Evolutionary conservation across 92 coral and sea anemone genomes (phyloP), one percentile per base, ranked within the genome.

Genomic region (Isaurus tuberculatus): DNA sequence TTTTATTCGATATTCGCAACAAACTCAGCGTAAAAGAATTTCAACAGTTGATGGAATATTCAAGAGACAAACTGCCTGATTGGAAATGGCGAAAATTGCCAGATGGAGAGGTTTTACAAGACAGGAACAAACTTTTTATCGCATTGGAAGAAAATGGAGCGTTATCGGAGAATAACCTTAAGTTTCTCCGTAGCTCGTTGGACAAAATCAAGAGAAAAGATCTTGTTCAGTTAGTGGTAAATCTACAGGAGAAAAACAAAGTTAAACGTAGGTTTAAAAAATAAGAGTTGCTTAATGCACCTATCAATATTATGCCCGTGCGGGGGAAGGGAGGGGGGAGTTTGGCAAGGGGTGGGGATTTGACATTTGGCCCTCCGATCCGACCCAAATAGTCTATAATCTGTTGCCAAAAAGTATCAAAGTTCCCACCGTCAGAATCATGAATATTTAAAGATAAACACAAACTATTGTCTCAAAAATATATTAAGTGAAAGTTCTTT

Each of bases 91-190:
- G 2, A 34, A 60, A 40, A 31, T 77, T 77, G 53, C 82, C 82
- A 22, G 25, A 36, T 51, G 70, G 58, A 40, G 65, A 36, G 33
- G 58, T 14, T 65, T 13, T 32, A 58, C 69, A 43, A 77, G 33
- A 77, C 82, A 77, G 82, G 36, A 77, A 77, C 70, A 32, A 32
- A 23, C 82, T 77, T 8, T 77, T 77, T 42, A 58, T 26, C 22
- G 82, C 82, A 2, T 77, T 77, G 19, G 82, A 77, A 58, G 70
- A 58, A 67, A 77, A 64, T 22, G 82, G 82, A 77, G 82, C 34
- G 0, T 34, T 77, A 29, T 46, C 69, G 7, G 32, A 77, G 25
- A 32, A 77, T 63, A 77, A 77, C 25, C 32, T 77, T 4, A 77
- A n/a, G 13, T 77, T 77, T 31, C 82, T 77, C 33, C 82, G 51